A percentile compares a stretch with the other conserved stretches of the same genome.
phyloP scores from a whole-genome alignment of 2,113 vertebrate species.

The Atlantisia rogersi region DNA sequence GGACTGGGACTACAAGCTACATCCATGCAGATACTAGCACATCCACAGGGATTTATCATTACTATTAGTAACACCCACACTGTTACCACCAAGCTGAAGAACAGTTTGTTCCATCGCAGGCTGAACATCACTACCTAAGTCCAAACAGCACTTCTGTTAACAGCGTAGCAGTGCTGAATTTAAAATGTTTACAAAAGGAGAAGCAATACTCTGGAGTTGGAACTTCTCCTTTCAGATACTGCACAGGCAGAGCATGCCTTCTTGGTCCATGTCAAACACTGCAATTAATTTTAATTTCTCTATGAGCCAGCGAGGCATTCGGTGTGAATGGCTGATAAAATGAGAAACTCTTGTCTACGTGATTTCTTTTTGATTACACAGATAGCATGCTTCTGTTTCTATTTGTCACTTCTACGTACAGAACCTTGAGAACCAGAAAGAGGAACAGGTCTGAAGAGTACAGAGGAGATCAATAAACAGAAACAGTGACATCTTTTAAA shows the following conservation, averaged over 20 bases:
- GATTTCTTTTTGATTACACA: background rate
- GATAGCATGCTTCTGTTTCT: background rate
- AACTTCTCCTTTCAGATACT: background rate
- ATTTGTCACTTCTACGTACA: background rate
- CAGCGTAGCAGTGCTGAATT: background rate
- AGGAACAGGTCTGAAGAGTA: background rate
- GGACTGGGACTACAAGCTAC: background rate
- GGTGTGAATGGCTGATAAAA: background rate
- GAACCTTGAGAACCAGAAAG: background rate
- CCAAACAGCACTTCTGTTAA: background rate
- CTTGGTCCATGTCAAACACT: background rate
- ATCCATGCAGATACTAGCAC: background rate
- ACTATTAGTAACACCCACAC: fast-evolving
- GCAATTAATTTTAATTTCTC: background rate
- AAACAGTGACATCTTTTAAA: background rate
- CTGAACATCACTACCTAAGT: background rate
- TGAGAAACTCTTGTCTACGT: background rate
- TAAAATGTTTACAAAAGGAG: background rate
- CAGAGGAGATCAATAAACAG: background rate
- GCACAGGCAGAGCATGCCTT: background rate
- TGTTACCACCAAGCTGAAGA: background rate
- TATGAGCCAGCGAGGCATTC: background rate
- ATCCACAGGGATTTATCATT: fast-evolving
- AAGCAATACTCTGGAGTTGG: background rate
- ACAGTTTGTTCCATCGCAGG: background rate